Percentiles rank a stretch among this genome's conserved stretches.
Evolutionary conservation across 2,888 invertebrate genomes (phyloP).

Genomic region (Dione vanillae): DNA sequence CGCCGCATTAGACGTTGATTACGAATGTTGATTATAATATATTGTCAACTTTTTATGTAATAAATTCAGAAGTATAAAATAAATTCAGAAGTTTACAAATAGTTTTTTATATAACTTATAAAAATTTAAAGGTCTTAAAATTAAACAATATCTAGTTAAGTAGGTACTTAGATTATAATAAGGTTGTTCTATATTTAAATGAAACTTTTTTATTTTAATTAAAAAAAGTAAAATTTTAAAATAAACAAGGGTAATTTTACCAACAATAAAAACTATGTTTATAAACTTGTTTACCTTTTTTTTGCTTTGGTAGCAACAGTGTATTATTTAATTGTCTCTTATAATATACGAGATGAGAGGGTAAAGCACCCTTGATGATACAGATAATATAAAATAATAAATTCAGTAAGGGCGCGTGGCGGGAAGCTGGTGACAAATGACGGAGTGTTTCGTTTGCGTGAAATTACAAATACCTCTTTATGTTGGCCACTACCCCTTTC

Average conservation of each 20-base stretch:
- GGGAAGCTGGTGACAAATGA: conserved; percentile 84
- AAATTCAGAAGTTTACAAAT: neutral
- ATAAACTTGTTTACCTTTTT: neutral
- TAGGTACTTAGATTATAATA: too few species aligned
- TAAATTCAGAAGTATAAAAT: too few species aligned
- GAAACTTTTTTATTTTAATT: too few species aligned
- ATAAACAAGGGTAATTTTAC: too few species aligned
- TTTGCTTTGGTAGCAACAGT: conserved; percentile 9
- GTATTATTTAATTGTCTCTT: conserved; percentile 61
- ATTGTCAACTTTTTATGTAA: conserved; percentile 20
- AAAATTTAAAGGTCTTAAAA: too few species aligned
- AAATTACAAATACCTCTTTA: conserved; percentile 82
- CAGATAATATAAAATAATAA: conserved; percentile 77
- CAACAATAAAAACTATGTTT: conserved; percentile 8
- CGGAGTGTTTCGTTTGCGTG: conserved; percentile 71
- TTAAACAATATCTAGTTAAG: too few species aligned
- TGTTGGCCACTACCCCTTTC: conserved; percentile 64
- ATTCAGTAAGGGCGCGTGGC: conserved; percentile 75
- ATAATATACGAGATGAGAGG: conserved; percentile 70
- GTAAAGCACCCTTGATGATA: conserved; percentile 61
- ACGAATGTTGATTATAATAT: conserved; percentile 37
- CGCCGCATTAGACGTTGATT: conserved; percentile 38
- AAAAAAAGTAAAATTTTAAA: too few species aligned
- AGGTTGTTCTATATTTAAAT: too few species aligned
- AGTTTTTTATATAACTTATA: neutral